Evolutionary conservation across 2,888 invertebrate genomes (phyloP), one percentile per base, ranked within the genome.

Genomic region (Lasioglossum leucozonium): DNA sequence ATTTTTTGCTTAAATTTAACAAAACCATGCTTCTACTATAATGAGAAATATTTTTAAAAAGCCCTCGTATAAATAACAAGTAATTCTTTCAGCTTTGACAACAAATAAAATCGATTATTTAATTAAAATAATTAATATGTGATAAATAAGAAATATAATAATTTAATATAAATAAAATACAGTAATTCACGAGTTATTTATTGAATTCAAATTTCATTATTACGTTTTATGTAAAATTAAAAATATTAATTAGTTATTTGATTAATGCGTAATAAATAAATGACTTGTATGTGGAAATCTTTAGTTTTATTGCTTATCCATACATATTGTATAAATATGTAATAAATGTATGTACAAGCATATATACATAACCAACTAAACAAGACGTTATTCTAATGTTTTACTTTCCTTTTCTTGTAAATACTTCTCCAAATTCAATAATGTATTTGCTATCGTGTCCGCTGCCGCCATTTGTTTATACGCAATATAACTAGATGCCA

Each of bases 401-500:
- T 30, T n/a, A 11, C 2, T 42, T 13, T n/a, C 6, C 13, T 10
- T 1, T 79, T 6, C 4, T 34, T 16, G 0, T 22, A 2, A 47
- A 40, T 55, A 34, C 3, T 22, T 11, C 13, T 22, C 51, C 11
- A 84, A 37, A 1, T 30, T 16, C 5, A 62, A 0, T 37, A 84
- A 0, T 44, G 22, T 10, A n/a, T 72, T 0, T 47, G 16, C n/a
- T n/a, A 67, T 0, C 13, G 4, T 65, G 30, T 82, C 18, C 62
- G 62, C 26, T 72, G 67, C 77, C 62, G 58, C 95, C 86, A 96
- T 95, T 95, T 97, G 96, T 84, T 95, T 96, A 88, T 97, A 96
- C 0, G 97, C 97, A 0, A 97, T 89, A 47, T 95, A 93, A 65
- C 96, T 95, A 0, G 96, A 96, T 0, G 96, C 86, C 0, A 96